Evolutionary conservation across 2,888 invertebrate species (phyloP), one percentile per base, ranked within the genome.

Genomic region (Erynnis tages): DNA sequence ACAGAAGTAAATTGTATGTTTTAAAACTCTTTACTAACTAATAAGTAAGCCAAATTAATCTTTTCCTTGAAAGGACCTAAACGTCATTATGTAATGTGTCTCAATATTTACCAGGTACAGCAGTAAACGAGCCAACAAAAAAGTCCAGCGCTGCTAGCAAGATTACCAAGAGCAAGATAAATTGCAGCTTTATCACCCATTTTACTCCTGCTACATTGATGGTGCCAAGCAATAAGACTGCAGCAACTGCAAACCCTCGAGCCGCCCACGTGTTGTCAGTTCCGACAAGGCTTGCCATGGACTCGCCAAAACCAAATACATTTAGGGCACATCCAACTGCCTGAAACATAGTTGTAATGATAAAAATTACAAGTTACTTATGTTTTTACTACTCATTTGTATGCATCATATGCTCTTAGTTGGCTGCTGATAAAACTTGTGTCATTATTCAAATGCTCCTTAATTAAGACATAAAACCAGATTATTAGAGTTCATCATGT

Each of bases 161-260:
- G 53, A 99, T 91, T 49, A 98, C 93, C 62, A 97, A 90, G 16
- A 98, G 91, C 35, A 99, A 91, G 23, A 95, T 87, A 85, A 98
- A 97, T 76, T 99, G 98, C 48, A 98, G 87, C 72, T 98, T 97
- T 53, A 99, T 95, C 17, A 99, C 98, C 98, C 98, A 98, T 79
- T 98, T 98, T 0, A 99, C 98, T 30, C 98, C 98, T 17, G 98
- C 98, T 32, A 98, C 91, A 86, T 99, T 98, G 62, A 98, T 97
- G 56, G 95, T 93, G 49, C 97, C 94, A 11, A 98, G 90, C 27
- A 97, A 84, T 37, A 98, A 82, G 1, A 98, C 95, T 37, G 98
- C 97, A 4, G 94, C 93, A 48, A 96, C 93, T 5, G 97, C 98
- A 76, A 98, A 96, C 2, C 94, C 94, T 67, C 97, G 91, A 40